Conservation (phyloP, 2,797 vertebrate genomes). For the Apogon hyalosoma region DNA sequence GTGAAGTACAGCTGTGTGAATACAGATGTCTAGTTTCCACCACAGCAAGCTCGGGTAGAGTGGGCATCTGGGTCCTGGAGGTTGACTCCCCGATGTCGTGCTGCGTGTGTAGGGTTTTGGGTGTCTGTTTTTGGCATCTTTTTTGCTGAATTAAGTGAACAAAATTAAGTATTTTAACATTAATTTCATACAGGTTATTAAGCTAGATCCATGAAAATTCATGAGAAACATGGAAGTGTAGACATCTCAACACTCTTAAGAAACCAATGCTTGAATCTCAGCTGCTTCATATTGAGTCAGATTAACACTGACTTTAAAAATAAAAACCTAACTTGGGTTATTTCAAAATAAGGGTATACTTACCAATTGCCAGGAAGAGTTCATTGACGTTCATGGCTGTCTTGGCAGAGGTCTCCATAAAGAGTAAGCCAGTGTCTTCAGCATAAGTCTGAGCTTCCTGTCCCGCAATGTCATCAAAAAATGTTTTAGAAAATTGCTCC, state of each 20-base stretch:
- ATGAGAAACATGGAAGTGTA: not conserved
- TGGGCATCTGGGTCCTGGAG: constrained; percentile 88
- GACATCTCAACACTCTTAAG: too few relatives aligned
- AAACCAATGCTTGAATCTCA: too few relatives aligned
- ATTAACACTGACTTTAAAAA: too few relatives aligned
- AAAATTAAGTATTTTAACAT: constrained; percentile 10
- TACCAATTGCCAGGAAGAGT: constrained; percentile 90
- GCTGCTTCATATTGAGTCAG: too few relatives aligned
- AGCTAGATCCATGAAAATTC: not conserved
- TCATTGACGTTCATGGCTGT: constrained; percentile 91
- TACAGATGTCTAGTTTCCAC: constrained; percentile 80
- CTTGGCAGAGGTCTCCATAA: constrained; percentile 91
- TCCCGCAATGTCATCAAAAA: constrained; percentile 6
- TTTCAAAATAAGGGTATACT: constrained; percentile 34
- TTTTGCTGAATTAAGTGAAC: constrained; percentile 78
- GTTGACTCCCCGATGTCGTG: constrained; percentile 87
- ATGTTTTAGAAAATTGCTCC: not conserved
- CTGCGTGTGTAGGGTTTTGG: constrained; percentile 88
- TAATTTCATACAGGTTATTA: not conserved
- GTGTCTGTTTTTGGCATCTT: constrained; percentile 92
- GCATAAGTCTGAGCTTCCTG: constrained; percentile 89
- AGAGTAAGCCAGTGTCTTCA: constrained; percentile 88
- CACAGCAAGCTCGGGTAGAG: constrained; percentile 85
- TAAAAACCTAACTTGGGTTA: not conserved
- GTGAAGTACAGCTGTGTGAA: constrained; percentile 17